Evolutionary conservation across 2,797 vertebrate genomes (phyloP), one percentile per base, ranked within the genome.

Genomic region (Gymnopithys bicolor): DNA sequence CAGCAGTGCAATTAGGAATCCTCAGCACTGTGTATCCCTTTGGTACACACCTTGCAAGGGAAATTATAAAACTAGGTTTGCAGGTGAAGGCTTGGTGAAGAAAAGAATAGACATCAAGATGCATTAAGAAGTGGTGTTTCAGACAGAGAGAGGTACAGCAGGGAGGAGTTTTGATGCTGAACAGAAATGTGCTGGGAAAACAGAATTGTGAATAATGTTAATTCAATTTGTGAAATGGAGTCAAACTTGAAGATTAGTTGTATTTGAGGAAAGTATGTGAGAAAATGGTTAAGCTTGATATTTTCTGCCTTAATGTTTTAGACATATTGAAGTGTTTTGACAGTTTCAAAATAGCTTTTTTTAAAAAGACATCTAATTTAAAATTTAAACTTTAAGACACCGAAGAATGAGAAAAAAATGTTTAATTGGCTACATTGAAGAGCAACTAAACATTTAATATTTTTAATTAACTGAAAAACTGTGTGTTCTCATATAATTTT

Each of bases 401-500:
- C 4, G 35, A 74, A 33, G 62, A 63, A 3, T 79, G 25, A 73
- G 45, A 87, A 71, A 85, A 91, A 15, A 60, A 35, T 81, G 25
- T 75, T 93, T 93, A 88, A 91, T 75, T 88, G 3, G 27, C 27
- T 78, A 13, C 1, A 0, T 2, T 78, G n/a, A 84, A 68, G 16
- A 35, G 64, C 70, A 93, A 28, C 25, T 89, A 67, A 28, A 73
- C 23, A 45, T 48, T 69, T 81, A 60, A 27, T 83, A 58, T 64
- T 76, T 79, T 95, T 81, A 81, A 53, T 78, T 88, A 87, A 89
- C 62, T 69, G 46, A 73, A 93, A 90, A 88, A 43, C 13, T 66
- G 6, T 68, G 25, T 56, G 18, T 81, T 93, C 49, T 39, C 48
- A 32, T 69, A 55, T 78, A 6, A 53, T 81, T 91, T 94, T 73